These are phyloP conservation scores for Dipodomys merriami DNA, from an alignment of 2,113 vertebrate genomes.

Conservation along the genomic window DNA sequence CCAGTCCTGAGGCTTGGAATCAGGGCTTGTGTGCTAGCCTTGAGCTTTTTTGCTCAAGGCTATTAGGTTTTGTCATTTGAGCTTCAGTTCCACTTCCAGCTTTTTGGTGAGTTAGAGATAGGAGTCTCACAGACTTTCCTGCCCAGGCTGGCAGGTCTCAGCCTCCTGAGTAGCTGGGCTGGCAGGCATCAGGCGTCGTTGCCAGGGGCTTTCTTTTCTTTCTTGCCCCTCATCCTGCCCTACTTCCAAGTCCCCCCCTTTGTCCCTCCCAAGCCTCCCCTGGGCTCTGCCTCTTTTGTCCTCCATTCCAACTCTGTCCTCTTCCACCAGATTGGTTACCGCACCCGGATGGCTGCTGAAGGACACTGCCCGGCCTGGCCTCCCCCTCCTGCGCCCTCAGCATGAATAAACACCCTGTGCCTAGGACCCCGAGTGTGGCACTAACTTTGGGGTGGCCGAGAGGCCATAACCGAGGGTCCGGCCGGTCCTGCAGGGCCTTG, in stretches of 20 bases:
- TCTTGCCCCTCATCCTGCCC: neutral
- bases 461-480: rapidly evolving
- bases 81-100: too few species aligned
- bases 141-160: too few species aligned
- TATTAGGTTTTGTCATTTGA: too few species aligned
- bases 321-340: neutral
- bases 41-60: too few species aligned
- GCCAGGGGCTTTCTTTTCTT: neutral
- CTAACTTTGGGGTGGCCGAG: neutral
- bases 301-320: neutral
- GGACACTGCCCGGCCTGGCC: neutral
- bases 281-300: neutral
- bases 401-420: neutral
- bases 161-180: too few species aligned
- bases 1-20: neutral
- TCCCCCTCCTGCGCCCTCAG: neutral
- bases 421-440: neutral
- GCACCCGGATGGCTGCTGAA: neutral
- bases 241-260: too few species aligned
- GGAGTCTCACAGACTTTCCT: too few species aligned
- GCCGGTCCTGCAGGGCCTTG: neutral
- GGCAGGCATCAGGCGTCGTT: too few species aligned
- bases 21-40: too few species aligned
- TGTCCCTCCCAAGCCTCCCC: too few species aligned
- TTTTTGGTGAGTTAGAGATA: too few species aligned